Conservation (phyloP, 2,888 invertebrate genomes). For the Orthonychiurus folsomi region DNA sequence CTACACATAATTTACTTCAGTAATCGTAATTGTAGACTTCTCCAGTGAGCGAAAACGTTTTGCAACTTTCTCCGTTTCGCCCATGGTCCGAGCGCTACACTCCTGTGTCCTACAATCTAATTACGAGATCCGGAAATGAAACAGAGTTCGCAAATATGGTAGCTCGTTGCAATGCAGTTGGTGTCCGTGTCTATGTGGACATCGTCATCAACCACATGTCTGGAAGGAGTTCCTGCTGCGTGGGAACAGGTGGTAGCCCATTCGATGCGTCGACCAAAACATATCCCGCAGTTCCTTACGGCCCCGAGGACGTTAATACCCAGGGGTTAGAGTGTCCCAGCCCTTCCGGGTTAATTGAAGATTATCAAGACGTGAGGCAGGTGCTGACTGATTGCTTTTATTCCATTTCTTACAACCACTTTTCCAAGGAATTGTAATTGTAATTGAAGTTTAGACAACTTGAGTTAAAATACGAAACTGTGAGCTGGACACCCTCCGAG, state of each 20-base stretch:
- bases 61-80: constrained; percentile 38
- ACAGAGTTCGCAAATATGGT: constrained; percentile 64
- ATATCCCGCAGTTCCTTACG: constrained; percentile 41
- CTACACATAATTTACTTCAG: too few relatives aligned
- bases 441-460: too few relatives aligned
- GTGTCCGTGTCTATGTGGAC: constrained; percentile 73
- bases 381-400: constrained; percentile 23
- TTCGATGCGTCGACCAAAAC: constrained; percentile 33
- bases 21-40: constrained; percentile 44
- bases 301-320: constrained; percentile 44
- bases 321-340: constrained; percentile 32
- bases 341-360: constrained; percentile 43
- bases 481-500: constrained; percentile 60
- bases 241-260: constrained; percentile 42
- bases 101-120: constrained; percentile 68
- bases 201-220: constrained; percentile 79
- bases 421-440: too few relatives aligned
- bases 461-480: constrained; percentile 64
- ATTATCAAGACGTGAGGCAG: constrained; percentile 42
- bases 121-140: constrained; percentile 68
- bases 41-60: constrained; percentile 53
- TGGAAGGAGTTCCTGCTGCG: too few relatives aligned
- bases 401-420: constrained; percentile 45
- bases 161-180: constrained; percentile 64
- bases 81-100: constrained; percentile 66